Base-by-base conservation (phyloP, 2,113 vertebrate genomes). In the Elachura formosa region DNA sequence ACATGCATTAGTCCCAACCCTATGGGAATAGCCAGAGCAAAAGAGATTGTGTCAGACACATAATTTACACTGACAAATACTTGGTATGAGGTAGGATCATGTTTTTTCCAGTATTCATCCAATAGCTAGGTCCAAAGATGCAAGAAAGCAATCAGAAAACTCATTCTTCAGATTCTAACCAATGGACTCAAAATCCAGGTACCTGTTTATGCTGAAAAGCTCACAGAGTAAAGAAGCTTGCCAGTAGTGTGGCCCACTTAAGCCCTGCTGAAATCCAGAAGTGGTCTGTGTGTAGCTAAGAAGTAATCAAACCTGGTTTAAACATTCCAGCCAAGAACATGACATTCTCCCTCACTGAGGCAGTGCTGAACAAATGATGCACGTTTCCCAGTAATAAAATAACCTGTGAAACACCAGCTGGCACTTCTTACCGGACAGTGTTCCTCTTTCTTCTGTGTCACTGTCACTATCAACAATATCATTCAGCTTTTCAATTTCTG, bases 401-500 rank as follows among this genome's bases (percentile, higher is more conserved):
- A 51, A 84, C 40, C 14, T 69, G 9, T 9, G 33, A 43, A 45
- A 75, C 18, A 54, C 22, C 25, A 52, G 43, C 46, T 41, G 62
- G 55, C 33, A 63, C 6, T 26, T 54, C 97, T 97, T 93, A 99
- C 99, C 99, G 54, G 99, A 99, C 38, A 99, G 80, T 0, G 97
- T 52, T 17, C 99, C 99, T 43, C 94, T 97, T 69, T 99, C 99
- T 38, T 99, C 99, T 0, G 98, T 69, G 33, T 99, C 99, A 38
- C 98, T 98, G 76, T 99, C 99, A 17, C 99, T 99, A 21, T 99
- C 98, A 13, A 98, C 77, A 25, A 93, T 33, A 67, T 99, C 98
- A 19, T 98, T 98, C 24, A 99, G 97, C 81, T 99, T 99, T 94
- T 99, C 99, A 15, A 99, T 98, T 96, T 99, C 98, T n/a, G 99